A percentile compares a stretch with the other conserved stretches of the same genome.
Conservation (phyloP, 2,113 vertebrate species). For the Rhabdomys dilectus region DNA sequence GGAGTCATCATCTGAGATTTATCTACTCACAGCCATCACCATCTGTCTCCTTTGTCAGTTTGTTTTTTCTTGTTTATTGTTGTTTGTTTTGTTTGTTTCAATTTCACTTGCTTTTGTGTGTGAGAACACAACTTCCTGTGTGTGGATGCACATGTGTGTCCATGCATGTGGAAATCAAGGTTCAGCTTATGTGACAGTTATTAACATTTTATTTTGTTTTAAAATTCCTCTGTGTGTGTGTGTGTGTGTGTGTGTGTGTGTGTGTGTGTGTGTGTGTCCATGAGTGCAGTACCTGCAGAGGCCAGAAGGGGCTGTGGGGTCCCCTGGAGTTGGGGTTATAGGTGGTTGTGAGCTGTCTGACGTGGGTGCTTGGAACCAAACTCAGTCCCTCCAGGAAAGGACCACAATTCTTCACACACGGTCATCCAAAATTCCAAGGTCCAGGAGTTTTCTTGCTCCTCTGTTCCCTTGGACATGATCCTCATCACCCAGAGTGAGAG, state of each 20-base stretch:
- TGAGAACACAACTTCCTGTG: not conserved
- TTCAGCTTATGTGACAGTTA: not conserved
- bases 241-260: not conserved
- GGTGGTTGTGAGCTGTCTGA: not conserved
- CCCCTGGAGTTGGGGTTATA: not conserved
- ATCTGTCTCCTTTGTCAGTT: not conserved
- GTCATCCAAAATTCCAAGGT: not conserved
- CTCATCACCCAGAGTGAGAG: not conserved
- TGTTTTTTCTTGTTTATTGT: constrained; percentile 9
- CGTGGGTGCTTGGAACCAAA: not conserved
- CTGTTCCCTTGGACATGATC: not conserved
- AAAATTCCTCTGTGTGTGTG: not conserved
- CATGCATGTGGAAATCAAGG: not conserved
- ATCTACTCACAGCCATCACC: not conserved
- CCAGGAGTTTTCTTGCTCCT: not conserved
- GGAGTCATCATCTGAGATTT: not conserved
- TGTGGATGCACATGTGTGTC: too few relatives aligned
- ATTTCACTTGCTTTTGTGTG: not conserved
- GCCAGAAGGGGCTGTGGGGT: not conserved
- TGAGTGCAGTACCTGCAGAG: not conserved
- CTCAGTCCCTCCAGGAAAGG: not conserved
- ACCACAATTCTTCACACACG: not conserved
- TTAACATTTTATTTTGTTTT: not conserved
- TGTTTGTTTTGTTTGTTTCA: not conserved
- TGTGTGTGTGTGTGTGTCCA: not conserved